phyloP scores from a whole-genome alignment of 2,797 vertebrate species.

The Pogoniulus pusillus region DNA sequence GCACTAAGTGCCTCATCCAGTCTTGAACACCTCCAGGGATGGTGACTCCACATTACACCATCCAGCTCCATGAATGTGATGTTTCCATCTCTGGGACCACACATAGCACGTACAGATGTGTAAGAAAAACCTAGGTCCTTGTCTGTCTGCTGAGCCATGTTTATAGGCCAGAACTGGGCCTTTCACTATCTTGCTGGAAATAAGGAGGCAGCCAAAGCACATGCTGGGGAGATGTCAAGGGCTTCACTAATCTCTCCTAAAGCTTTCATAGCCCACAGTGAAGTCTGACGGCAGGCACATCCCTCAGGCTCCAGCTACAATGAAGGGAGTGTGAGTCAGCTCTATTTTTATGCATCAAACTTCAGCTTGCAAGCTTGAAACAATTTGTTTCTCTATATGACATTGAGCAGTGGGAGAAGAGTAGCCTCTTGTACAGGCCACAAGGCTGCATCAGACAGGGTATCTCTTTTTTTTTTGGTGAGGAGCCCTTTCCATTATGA shows the following conservation, averaged over 20 bases:
- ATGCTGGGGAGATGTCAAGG: background rate
- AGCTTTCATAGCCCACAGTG: background rate
- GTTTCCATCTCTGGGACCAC: background rate
- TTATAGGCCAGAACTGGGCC: background rate
- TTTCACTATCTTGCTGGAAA: background rate
- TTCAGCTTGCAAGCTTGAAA: background rate
- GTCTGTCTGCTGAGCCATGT: fast-evolving
- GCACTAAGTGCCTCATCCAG: too few relatives aligned
- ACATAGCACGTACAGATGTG: fast-evolving
- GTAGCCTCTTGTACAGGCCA: too few relatives aligned
- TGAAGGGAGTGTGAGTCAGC: background rate
- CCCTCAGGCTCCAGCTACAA: background rate
- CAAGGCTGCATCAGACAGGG: fast-evolving
- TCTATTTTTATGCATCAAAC: background rate
- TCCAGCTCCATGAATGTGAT: fast-evolving
- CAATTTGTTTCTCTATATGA: background rate
- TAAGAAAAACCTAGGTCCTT: background rate
- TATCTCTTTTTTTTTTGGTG: background rate
- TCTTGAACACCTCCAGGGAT: too few relatives aligned
- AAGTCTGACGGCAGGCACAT: background rate
- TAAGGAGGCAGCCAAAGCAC: background rate
- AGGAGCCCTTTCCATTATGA: background rate
- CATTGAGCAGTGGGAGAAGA: background rate
- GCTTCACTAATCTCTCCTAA: background rate
- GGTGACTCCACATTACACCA: fast-evolving